Conservation (phyloP, 1,140 invertebrate genomes). For the Archegozetes longisetosus region DNA sequence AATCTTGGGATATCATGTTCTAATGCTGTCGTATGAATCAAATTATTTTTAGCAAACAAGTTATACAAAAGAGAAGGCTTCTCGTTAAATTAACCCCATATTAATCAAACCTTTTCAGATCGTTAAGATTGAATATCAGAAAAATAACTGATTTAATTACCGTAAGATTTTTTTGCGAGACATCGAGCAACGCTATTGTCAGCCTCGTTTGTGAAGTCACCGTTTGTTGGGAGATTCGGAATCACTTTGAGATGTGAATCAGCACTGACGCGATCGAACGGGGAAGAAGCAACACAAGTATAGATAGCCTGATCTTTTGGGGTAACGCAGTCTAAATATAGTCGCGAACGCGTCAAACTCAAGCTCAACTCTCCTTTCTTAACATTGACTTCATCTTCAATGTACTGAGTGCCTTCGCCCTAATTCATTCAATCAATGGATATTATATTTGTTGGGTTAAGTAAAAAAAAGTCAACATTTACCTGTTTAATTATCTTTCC, state of each 20-base stretch:
- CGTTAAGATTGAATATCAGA: too few relatives aligned
- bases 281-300: conserved; percentile 51
- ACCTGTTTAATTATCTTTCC: conserved; percentile 29
- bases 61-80: too few relatives aligned
- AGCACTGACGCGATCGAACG: conserved; percentile 36
- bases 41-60: too few relatives aligned
- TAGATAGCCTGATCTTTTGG: conserved; percentile 41
- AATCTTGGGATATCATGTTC: too few relatives aligned
- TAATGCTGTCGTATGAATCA: too few relatives aligned
- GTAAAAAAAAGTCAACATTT: not conserved
- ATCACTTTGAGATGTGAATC: conserved; percentile 23
- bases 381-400: not conserved
- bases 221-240: not conserved
- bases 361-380: conserved; percentile 7
- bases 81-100: too few relatives aligned
- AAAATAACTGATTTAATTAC: too few relatives aligned
- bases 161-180: conserved; percentile 18
- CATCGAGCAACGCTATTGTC: conserved; percentile 10
- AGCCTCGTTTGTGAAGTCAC: not conserved
- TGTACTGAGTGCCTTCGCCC: not conserved
- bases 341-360: conserved; percentile 33
- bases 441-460: not conserved
- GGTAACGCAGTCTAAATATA: conserved; percentile 43
- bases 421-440: not conserved
- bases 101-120: too few relatives aligned